These are phyloP conservation scores for Watersipora subatra DNA, from an alignment of 1,140 invertebrate genomes.

Conservation along the genomic window DNA sequence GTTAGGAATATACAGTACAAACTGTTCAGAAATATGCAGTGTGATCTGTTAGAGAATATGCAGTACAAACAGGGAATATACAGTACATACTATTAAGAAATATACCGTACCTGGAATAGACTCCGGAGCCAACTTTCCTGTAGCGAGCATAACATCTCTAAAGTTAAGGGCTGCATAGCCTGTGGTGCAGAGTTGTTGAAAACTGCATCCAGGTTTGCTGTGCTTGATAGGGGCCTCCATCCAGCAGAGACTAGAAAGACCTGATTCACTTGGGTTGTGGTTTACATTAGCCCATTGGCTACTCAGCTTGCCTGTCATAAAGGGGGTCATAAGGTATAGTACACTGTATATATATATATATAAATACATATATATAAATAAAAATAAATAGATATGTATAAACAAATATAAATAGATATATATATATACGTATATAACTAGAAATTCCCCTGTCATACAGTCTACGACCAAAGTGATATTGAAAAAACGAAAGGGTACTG, in stretches of 20 bases:
- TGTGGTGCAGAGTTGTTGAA: constrained; percentile 61
- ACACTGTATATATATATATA: constrained; percentile 9
- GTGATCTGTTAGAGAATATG: too few relatives aligned
- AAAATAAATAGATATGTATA: background rate
- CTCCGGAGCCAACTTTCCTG: constrained; percentile 85
- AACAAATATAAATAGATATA: too few relatives aligned
- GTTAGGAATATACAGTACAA: too few relatives aligned
- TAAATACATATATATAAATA: background rate
- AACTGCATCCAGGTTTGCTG: background rate
- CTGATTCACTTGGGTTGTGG: constrained; percentile 63
- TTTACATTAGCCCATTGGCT: constrained; percentile 84
- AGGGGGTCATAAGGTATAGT: too few relatives aligned
- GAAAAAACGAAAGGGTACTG: too few relatives aligned
- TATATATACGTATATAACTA: too few relatives aligned
- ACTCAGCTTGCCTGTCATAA: too few relatives aligned
- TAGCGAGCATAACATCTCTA: constrained; percentile 91
- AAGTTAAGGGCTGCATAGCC: constrained; percentile 91
- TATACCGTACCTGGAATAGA: constrained; percentile 73
- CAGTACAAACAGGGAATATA: too few relatives aligned
- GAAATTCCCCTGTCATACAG: too few relatives aligned
- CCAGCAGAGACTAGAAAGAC: constrained; percentile 81
- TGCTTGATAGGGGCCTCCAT: constrained; percentile 65
- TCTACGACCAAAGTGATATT: too few relatives aligned
- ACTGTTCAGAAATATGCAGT: too few relatives aligned
- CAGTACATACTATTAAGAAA: too few relatives aligned